phyloP scores from a whole-genome alignment of 2,113 vertebrate genomes.

The Alaudala cheleensis region DNA sequence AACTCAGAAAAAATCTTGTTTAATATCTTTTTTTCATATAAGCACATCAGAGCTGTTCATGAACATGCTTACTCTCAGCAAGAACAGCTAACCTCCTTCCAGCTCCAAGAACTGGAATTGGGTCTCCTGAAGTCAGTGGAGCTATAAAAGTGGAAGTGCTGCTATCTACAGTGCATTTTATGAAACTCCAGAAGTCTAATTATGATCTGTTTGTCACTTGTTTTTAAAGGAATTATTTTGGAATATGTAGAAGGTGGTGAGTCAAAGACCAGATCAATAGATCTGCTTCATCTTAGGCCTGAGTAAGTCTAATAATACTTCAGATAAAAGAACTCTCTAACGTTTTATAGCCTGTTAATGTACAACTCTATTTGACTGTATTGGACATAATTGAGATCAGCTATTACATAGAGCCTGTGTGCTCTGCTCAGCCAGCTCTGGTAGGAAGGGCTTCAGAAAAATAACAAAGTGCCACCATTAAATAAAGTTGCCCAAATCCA shows the following conservation, averaged over 20 bases:
- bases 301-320: conserved; percentile 74
- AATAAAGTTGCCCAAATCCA: neutral
- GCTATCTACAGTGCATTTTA: neutral
- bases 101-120: neutral
- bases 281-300: conserved; percentile 85
- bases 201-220: neutral
- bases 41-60: neutral
- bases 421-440: neutral
- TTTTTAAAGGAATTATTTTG: conserved; percentile 85
- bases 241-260: conserved; percentile 86
- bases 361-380: neutral
- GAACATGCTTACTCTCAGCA: neutral
- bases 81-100: neutral
- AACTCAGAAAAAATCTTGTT: neutral
- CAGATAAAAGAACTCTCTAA: neutral
- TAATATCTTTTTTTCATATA: neutral
- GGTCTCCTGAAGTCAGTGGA: neutral
- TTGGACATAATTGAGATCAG: neutral
- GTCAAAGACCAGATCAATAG: conserved; percentile 86
- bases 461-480: neutral
- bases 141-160: neutral
- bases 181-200: neutral
- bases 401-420: neutral
- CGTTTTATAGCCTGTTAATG: neutral
- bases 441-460: neutral